These are phyloP conservation scores for Pocillopora damicornis DNA, from an alignment of 64 coral and sea anemone species.

Conservation along the genomic window DNA sequence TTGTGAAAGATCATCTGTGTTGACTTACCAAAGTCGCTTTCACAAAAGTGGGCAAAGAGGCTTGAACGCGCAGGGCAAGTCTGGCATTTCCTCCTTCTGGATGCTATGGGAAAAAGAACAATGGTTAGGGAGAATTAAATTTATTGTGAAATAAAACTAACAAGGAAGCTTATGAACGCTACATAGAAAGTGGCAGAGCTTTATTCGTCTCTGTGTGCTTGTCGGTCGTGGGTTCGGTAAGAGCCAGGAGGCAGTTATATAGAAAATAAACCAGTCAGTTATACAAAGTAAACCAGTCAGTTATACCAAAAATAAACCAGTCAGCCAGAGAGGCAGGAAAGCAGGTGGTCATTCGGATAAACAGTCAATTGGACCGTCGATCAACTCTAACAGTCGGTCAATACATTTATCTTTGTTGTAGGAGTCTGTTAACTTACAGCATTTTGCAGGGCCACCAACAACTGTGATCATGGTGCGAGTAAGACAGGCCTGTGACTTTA, in stretches of 20 bases:
- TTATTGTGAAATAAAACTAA: not conserved
- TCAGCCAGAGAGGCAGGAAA: no score
- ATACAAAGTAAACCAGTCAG: no score
- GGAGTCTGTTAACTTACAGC: not conserved
- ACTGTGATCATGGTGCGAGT: not conserved
- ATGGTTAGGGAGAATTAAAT: not conserved
- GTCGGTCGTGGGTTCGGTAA: no score
- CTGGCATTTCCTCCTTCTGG: slow-evolving; percentile 1
- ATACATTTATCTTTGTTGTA: not conserved
- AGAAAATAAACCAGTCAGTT: no score
- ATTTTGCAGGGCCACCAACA: slow-evolving; percentile 22
- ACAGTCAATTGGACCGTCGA: not conserved
- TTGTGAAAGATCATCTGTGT: not conserved
- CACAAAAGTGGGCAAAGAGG: slow-evolving; percentile 12
- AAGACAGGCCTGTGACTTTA: slow-evolving; percentile 36
- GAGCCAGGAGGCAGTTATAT: no score
- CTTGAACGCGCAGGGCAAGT: slow-evolving; percentile 15
- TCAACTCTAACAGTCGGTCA: no score
- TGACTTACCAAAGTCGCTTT: slow-evolving; percentile 23
- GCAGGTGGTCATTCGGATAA: not conserved
- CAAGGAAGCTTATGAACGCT: no score
- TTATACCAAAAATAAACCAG: no score
- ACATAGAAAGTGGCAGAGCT: not conserved
- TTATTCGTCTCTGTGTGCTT: no score
- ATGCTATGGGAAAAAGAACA: not conserved